Conservation (phyloP, 2,888 invertebrate genomes). For the Entomobrya proxima region DNA sequence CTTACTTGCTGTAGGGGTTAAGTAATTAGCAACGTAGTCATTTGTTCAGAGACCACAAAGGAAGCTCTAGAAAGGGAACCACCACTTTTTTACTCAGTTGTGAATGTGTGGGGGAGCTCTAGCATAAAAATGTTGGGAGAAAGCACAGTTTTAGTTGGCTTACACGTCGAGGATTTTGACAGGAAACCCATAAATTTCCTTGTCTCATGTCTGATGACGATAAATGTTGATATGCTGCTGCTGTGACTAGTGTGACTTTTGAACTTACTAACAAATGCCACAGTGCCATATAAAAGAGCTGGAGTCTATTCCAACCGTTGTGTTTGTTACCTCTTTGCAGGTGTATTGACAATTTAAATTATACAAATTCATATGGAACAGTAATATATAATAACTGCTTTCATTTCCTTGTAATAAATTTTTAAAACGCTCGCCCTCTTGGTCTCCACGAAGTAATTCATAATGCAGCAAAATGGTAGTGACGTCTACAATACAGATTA, state of each 20-base stretch:
- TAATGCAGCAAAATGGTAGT: background rate
- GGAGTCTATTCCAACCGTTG: background rate
- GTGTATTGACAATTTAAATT: background rate
- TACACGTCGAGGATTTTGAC: slow-evolving; percentile 40
- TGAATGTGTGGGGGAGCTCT: background rate
- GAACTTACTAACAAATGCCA: too few species aligned
- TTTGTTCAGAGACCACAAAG: slow-evolving; percentile 39
- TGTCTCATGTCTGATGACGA: slow-evolving; percentile 57
- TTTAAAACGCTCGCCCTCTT: background rate
- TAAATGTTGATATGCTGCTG: slow-evolving; percentile 46
- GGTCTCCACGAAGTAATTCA: background rate
- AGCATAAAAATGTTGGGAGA: slow-evolving; percentile 23
- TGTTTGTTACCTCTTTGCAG: background rate
- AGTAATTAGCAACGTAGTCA: slow-evolving; percentile 59
- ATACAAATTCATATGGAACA: background rate
- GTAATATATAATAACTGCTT: background rate
- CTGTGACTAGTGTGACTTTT: background rate
- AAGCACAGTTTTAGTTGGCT: slow-evolving; percentile 13
- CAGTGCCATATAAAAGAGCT: background rate
- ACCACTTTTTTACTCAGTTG: slow-evolving; percentile 3
- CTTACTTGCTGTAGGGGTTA: slow-evolving; percentile 57
- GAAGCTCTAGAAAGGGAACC: slow-evolving; percentile 17
- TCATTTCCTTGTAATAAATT: background rate
- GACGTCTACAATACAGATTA: background rate
- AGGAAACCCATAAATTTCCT: slow-evolving; percentile 60